Base-by-base conservation (phyloP, 2,797 vertebrate species). In the Babyrousa celebensis region DNA sequence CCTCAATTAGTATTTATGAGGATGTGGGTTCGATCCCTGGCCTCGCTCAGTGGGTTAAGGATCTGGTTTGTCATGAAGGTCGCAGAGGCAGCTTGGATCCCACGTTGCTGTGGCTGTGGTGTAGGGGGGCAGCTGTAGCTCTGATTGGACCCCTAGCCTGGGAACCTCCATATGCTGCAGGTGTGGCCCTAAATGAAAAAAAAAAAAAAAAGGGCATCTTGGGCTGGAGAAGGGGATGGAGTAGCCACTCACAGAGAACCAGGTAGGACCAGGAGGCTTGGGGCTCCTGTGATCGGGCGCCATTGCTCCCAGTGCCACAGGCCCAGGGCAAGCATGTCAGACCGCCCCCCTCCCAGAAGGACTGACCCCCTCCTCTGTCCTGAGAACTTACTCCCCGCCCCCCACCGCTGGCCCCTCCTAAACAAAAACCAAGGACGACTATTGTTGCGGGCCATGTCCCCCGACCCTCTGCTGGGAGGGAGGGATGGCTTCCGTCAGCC, bases 371-470 rank as follows among this genome's bases (percentile, higher is more conserved):
- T 58, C 65, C 43, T 43, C 56, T 67, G 58, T 32, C 23, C 52
- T 82, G 58, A 67, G 62, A 58, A 74, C 25, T 18, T 10, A 25
- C 70, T 27, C 21, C 54, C 40, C 17, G 43, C 43, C 16, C 20
- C 1, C 6, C 21, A 12, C 0, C 21, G 12, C 0, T 0, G 4
- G 20, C 12, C 40, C 71, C 25, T 48, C 60, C 75, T 80, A 89
- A 70, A 29, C 58, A 4, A 48, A 78, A 63, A 10, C 60, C 68
- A 86, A 74, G 78, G 29, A n/a, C 8, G 1, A 54, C 54, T 23
- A 10, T 9, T 17, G 60, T 0, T 0, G 36, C 23, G 52, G 10
- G 58, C 2, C 21, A 1, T 0, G 23, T 8, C n/a, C 7, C 21
- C 29, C 0, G 5, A 15, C 18, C n/a, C 17, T 74, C 36, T 9